phyloP scores from a whole-genome alignment of 37 sponge, comb jelly and placozoan genomes.

The Hexactinellida sp. region DNA sequence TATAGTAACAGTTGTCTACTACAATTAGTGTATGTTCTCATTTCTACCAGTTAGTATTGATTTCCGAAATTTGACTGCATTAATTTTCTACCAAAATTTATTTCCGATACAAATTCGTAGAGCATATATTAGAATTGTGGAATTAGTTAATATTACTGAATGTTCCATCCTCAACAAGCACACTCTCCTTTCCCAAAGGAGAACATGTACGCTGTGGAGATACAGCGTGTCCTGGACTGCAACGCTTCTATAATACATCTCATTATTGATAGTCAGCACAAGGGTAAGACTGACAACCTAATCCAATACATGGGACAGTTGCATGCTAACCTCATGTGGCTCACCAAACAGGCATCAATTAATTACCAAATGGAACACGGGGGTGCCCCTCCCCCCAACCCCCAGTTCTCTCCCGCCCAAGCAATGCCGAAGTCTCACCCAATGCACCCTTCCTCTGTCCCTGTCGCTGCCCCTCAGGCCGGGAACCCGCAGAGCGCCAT shows the following conservation, averaged over 20 bases:
- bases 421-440: background rate
- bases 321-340: background rate
- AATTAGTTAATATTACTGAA: too few species aligned
- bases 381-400: background rate
- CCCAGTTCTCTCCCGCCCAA: background rate
- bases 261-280: background rate
- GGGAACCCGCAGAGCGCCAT: background rate
- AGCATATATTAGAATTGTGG: too few species aligned
- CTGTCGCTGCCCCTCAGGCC: background rate
- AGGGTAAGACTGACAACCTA: background rate
- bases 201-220: background rate
- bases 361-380: slow-evolving; percentile 4
- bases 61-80: too few species aligned
- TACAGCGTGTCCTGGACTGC: background rate
- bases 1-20: too few species aligned
- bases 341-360: background rate
- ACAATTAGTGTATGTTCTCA: too few species aligned
- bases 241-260: background rate
- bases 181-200: slow-evolving; percentile 15
- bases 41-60: too few species aligned
- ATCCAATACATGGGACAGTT: background rate
- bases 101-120: too few species aligned
- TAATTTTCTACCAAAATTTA: too few species aligned
- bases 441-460: background rate
- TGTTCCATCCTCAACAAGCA: slow-evolving; percentile 10